phyloP scores from a whole-genome alignment of 2,888 invertebrate genomes.

The Melitaea athalia region DNA sequence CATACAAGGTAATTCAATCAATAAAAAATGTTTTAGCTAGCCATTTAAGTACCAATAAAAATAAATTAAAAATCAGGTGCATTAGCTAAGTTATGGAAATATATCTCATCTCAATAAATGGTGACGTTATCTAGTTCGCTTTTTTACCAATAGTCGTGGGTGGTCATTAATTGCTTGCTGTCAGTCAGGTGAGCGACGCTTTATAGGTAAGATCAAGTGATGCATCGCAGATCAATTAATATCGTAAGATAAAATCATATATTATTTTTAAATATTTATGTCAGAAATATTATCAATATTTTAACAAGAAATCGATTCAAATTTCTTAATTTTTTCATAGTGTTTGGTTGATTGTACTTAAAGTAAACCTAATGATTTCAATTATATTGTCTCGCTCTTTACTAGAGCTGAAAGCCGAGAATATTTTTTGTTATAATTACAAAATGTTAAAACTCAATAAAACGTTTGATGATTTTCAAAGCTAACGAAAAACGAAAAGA shows the following conservation, averaged over 20 bases:
- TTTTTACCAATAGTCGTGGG: conserved; percentile 48
- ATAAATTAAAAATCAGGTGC: neutral
- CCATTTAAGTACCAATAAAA: neutral
- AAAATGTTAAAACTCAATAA: conserved; percentile 2
- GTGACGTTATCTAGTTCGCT: conserved; percentile 21
- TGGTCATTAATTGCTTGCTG: conserved; percentile 64
- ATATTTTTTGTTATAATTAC: neutral
- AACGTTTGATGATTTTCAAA: conserved; percentile 13
- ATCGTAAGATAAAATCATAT: neutral
- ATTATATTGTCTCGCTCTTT: neutral
- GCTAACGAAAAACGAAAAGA: conserved; percentile 24
- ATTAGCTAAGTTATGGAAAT: neutral
- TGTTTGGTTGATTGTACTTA: no score
- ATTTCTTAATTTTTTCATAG: no score
- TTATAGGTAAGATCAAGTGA: conserved; percentile 39
- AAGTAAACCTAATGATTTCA: no score
- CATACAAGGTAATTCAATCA: no score
- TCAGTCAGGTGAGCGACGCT: conserved; percentile 56
- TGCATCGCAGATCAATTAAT: conserved; percentile 20
- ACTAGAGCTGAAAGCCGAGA: no score
- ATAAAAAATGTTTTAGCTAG: no score
- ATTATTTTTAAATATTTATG: neutral
- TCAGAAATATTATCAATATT: no score
- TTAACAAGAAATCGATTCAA: no score
- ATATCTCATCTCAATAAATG: conserved; percentile 11